Conservation (phyloP, 2,888 invertebrate species). For the Plemyria rubiginata region DNA sequence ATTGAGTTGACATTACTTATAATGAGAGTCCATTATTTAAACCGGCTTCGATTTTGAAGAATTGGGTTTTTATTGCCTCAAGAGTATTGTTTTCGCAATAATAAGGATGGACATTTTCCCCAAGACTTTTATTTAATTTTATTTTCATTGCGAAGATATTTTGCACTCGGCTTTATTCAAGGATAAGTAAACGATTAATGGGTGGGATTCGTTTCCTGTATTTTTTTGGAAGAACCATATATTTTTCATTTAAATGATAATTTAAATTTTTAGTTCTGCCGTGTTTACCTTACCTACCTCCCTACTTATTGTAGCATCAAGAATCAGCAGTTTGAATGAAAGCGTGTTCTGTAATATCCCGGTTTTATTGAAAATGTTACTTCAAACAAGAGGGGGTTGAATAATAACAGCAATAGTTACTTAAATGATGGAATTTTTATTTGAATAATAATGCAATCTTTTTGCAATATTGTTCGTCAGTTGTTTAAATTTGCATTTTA, state of each 20-base stretch:
- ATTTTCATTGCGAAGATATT: not conserved
- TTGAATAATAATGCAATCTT: conserved; percentile 24
- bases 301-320: too few relatives aligned
- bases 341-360: too few relatives aligned
- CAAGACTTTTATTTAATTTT: not conserved
- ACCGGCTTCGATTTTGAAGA: not conserved
- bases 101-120: not conserved
- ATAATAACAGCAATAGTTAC: conserved; percentile 17
- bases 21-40: not conserved
- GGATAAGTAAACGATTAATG: not conserved
- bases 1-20: not conserved
- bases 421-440: conserved; percentile 38
- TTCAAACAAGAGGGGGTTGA: conserved; percentile 5
- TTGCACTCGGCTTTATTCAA: not conserved
- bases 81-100: not conserved
- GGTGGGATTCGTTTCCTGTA: too few relatives aligned
- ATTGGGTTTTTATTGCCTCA: not conserved
- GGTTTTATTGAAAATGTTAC: too few relatives aligned
- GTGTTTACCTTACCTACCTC: too few relatives aligned
- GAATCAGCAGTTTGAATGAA: too few relatives aligned
- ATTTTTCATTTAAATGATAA: too few relatives aligned
- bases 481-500: not conserved
- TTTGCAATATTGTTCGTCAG: conserved; percentile 20
- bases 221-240: too few relatives aligned
- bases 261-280: too few relatives aligned